Evolutionary conservation across 2,888 invertebrate genomes (phyloP), one percentile per base, ranked within the genome.

Genomic region (Meteorus cinctellus): DNA sequence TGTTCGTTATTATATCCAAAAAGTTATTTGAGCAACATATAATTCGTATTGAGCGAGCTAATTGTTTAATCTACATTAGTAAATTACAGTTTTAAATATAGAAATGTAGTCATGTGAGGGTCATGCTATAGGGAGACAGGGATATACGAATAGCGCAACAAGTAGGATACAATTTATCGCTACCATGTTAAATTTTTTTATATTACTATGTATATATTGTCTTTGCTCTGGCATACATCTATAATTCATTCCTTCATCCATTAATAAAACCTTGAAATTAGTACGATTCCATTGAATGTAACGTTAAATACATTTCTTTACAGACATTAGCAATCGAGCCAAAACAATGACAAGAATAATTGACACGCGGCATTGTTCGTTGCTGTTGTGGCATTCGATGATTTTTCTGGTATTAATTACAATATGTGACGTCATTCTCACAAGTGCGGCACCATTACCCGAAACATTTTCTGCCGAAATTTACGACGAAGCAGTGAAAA

Each of bases 271-370:
- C 14, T 4, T 12, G 5, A 4, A 62, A 24, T 31, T 16, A 24
- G 24, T 4, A 29, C 27, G 10, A 27, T 29, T 29, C 14, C 41
- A 31, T 62, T 69, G 29, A 45, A 45, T 66, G 27, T 59, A 12
- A 41, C 41, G 41, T 41, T 6, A 10, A 10, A 34, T 19, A 19
- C 19, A 66, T 31, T 59, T 14, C 74, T 10, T 75, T 78, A 4
- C 77, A 81, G 81, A 73, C 16, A 48, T 60, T 19, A 77, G 72
- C 72, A 72, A 62, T 45, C 19, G 5, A 19, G 63, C 73, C 29
- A 19, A 19, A 72, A 79, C 65, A 62, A 87, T 89, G 88, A 87
- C 82, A 85, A 80, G 80, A 80, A 82, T 82, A 77, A 81, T 76
- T 74, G 77, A 36, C 59, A 76, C 41, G 5, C 65, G 75, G 41